phyloP scores from a whole-genome alignment of 92 coral and sea anemone genomes.

The Epizoanthus illoricatus region DNA sequence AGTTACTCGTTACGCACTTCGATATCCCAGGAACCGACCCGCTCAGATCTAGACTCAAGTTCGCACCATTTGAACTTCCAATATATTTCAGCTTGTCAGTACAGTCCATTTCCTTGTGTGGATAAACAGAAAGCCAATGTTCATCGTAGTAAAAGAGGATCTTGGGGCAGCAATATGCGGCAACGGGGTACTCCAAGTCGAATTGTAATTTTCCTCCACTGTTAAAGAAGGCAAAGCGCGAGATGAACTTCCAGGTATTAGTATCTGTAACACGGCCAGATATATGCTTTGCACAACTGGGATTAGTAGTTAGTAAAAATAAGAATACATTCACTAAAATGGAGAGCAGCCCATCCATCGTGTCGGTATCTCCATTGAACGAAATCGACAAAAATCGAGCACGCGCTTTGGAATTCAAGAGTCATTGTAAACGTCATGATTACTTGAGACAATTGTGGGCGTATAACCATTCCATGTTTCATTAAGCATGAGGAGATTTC shows the following conservation, averaged over 20 bases:
- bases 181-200: slow-evolving; percentile 57
- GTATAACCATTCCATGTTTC: no score
- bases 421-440: no score
- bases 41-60: slow-evolving; percentile 31
- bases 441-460: no score
- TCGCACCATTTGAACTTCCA: slow-evolving; percentile 20
- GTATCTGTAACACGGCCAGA: slow-evolving; percentile 52
- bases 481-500: no score
- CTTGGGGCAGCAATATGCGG: slow-evolving; percentile 61
- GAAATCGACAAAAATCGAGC: no score
- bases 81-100: slow-evolving; percentile 51
- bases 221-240: slow-evolving; percentile 60
- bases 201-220: slow-evolving; percentile 54
- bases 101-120: slow-evolving; percentile 57
- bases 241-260: slow-evolving; percentile 51
- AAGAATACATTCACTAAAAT: neutral
- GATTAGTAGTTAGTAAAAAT: neutral
- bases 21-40: slow-evolving; percentile 23
- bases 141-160: slow-evolving; percentile 61
- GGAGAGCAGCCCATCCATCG: slow-evolving; percentile 1
- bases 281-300: slow-evolving; percentile 45
- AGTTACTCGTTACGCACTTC: slow-evolving; percentile 29
- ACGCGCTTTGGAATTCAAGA: no score
- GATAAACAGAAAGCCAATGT: slow-evolving; percentile 56
- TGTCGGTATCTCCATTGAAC: no score